A percentile compares a stretch with the other conserved stretches of the same genome.
These are phyloP conservation scores for Oxygymnocypris stewartii DNA, from an alignment of 2,113 vertebrate genomes.

Conservation along the genomic window DNA sequence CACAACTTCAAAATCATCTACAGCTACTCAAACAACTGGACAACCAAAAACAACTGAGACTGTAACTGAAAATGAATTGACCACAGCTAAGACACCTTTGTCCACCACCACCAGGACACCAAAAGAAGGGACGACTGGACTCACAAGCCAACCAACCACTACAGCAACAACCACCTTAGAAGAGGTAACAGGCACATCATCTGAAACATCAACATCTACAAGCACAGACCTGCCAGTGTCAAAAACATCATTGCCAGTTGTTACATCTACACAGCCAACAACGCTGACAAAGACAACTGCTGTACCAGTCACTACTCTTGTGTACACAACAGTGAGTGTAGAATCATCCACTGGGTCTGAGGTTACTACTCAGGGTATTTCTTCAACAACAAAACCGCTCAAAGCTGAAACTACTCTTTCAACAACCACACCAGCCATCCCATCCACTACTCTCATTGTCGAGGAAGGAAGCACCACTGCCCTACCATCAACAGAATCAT, in stretches of 20 bases:
- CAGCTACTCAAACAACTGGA: not conserved
- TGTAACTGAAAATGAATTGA: constrained; percentile 10
- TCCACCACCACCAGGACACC: not conserved
- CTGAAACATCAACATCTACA: not conserved
- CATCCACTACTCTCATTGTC: not conserved
- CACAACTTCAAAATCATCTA: not conserved
- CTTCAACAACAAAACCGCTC: constrained; percentile 37
- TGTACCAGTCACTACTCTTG: no score
- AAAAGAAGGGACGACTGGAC: not conserved
- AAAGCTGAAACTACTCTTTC: not conserved
- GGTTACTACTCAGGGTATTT: not conserved
- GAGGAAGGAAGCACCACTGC: not conserved
- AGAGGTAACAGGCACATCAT: not conserved
- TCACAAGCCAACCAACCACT: not conserved
- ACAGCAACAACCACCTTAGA: not conserved
- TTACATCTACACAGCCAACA: no score
- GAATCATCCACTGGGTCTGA: no score
- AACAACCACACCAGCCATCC: not conserved
- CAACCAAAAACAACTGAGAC: not conserved
- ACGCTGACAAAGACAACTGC: no score
- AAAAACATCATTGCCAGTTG: no score
- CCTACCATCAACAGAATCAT: no score
- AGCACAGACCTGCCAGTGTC: no score
- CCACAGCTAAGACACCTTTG: not conserved
- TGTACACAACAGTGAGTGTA: no score